Base-by-base conservation (phyloP, 2,888 invertebrate genomes). In the Zonitis immaculata region DNA sequence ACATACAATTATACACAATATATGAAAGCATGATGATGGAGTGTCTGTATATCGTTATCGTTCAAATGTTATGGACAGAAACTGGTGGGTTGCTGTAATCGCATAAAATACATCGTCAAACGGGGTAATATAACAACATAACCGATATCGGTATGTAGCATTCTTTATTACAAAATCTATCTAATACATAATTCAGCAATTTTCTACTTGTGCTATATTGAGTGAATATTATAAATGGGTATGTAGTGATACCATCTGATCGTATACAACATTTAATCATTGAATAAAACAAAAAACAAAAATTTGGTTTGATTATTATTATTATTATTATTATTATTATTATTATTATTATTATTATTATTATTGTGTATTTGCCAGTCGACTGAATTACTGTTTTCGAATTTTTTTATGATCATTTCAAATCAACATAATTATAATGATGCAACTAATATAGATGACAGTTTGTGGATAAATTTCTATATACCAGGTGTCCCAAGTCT, bases 1-100 rank as follows among this genome's bases (percentile, higher is more conserved):
- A 58, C 60, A 63, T 63, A 63, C 60, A 64, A 64, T 63, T 63
- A 63, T 60, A 58, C 57, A 56, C 60, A 58, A 60, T 61, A 57
- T 55, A 57, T 49, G 18, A n/a, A 8, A 18, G 46, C 9, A n/a
- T n/a, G n/a, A 44, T 56, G 56, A 56, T 56, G 49, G 52, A 56
- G 56, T 52, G 51, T 49, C 52, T 47, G 47, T 56, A 56, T 56
- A 52, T 52, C 52, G 22, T 14, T n/a, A 32, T 14, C 9, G 35
- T 16, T 35, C 48, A 25, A 27, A 12, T 44, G 45, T 11, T 44
- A 44, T 45, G 48, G 51, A 47, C 42, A 44, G 28, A 47, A 44
- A 43, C 22, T 28, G 27, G 54, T 47, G 51, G 54, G 50, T 44
- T n/a, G n/a, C 39, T 55, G 51, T 55, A 55, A 55, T 55, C 55